Conservation (phyloP, 92 coral and sea anemone species). For the Actinernus sp. region DNA sequence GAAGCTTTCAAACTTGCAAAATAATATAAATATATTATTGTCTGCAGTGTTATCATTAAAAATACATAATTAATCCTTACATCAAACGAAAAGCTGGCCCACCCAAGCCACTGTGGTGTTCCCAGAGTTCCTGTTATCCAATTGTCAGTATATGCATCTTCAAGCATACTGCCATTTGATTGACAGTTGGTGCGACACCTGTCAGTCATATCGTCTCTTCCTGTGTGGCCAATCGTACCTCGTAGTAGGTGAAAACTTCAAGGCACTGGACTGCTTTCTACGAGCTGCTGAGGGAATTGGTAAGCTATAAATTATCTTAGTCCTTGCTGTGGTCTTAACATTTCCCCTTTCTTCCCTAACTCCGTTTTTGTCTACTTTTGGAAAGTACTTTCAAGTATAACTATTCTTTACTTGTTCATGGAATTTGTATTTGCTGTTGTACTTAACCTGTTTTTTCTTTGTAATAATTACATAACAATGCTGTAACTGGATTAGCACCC, state of each 20-base stretch:
- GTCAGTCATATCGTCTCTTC: conserved; percentile 82
- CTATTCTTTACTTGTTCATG: too few relatives aligned
- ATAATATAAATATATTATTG: too few relatives aligned
- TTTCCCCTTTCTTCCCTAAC: background rate
- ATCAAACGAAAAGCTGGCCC: conserved; percentile 77
- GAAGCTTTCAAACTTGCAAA: background rate
- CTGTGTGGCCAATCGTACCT: conserved; percentile 90
- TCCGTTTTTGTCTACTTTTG: background rate
- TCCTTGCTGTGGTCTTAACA: too few relatives aligned
- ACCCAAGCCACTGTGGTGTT: conserved; percentile 59
- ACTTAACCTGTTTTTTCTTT: too few relatives aligned
- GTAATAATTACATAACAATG: too few relatives aligned
- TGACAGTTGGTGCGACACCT: conserved; percentile 71
- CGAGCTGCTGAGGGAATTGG: conserved; percentile 88
- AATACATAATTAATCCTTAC: too few relatives aligned
- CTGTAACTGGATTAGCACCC: background rate
- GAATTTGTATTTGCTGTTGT: too few relatives aligned
- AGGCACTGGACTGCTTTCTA: conserved; percentile 91
- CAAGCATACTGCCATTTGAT: conserved; percentile 89
- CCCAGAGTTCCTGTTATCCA: conserved; percentile 90
- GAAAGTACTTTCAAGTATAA: too few relatives aligned
- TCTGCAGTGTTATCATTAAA: too few relatives aligned
- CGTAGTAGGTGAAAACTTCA: conserved; percentile 85
- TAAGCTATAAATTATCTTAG: conserved; percentile 20
- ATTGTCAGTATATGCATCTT: conserved; percentile 83